Base-by-base conservation (phyloP, 2,888 invertebrate genomes). In the Craniophora ligustri region DNA sequence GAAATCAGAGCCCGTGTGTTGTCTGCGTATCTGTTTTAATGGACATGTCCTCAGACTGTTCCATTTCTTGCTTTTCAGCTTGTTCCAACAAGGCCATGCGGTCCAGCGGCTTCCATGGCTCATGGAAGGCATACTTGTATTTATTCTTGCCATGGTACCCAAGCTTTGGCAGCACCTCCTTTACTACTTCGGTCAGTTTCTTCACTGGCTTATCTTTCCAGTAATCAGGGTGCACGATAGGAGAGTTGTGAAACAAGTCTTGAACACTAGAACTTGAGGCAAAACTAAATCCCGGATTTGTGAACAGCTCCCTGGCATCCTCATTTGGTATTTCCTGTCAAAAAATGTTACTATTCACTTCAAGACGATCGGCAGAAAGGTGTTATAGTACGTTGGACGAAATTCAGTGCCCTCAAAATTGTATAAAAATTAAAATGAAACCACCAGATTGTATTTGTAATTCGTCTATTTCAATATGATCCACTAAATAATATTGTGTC, bases 381-480 rank as follows among this genome's bases (percentile, higher is more conserved):
- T 57, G 65, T 59, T 63, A 72, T 73, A 88, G 89, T 91, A 92
- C 91, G 91, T 88, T 91, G 81, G 91, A 91, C 91, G 89, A 89
- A 88, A 70, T 57, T 46, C 36, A 57, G 38, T 47, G 44, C 56
- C 53, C 50, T 30, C 16, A 41, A 30, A 48, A 41, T 35, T 42
- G 26, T 16, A 56, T 35, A 21, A 32, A 35, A 36, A 42, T 49
- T 39, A 42, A 60, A 67, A 61, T 75, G 40, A 74, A 76, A 67
- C 61, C 53, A 64, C 39, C 41, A 28, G 21, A 44, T 44, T 45
- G 31, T 42, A 16, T 49, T n/a, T 39, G 38, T 13, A 53, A 55
- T 46, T 40, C 13, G 39, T 62, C 49, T 63, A 56, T 62, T 67
- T 58, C 42, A 47, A 14, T 28, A 30, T 32, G 44, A 18, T 49